Evolutionary conservation across 2,888 invertebrate genomes (phyloP), one percentile per base, ranked within the genome.

Genomic region (Gastrophysa polygoni): DNA sequence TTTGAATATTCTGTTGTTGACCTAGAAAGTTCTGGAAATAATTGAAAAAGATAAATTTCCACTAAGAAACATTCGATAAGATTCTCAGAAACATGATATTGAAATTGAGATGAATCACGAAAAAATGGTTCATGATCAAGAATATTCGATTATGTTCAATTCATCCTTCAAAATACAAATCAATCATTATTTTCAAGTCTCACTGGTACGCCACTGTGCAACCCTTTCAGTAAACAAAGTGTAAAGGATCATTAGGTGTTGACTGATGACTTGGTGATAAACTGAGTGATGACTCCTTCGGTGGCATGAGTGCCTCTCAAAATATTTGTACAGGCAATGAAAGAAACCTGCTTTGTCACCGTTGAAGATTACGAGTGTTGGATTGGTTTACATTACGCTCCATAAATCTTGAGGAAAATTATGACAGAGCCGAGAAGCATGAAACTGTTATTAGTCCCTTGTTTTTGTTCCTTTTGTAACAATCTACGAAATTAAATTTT

Each of bases 401-500:
- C 2, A 28, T 48, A n/a, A 18, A 28, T 56, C 49, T 46, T 21
- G 21, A 17, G 32, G 21, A 21, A 49, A 49, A 58, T 43, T 38
- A 8, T 11, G 14, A 47, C 14, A 38, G 38, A 14, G 14, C 38
- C 38, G 54, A 24, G 24, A 24, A 24, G 24, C 24, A 24, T 24
- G n/a, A n/a, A 24, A 24, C 24, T 43, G 43, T 50, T 49, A 18
- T 50, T 7, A 21, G 17, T 48, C 32, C 29, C 47, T 55, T 60
- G 11, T 29, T 34, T 29, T 14, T 47, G 20, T 60, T 32, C 17
- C 54, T 2, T 7, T 16, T 46, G 54, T 44, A 7, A 47, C 14
- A n/a, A 24, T 24, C 34, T 21, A 24, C 21, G 47, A 28, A 57
- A 57, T 32, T 21, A 57, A 50, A 21, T 14, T 17, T 50, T 18